Percentiles rank a stretch among this genome's conserved stretches.
Evolutionary conservation across 2,888 invertebrate genomes (phyloP).

Genomic region (Sinohyriopsis cumingii): DNA sequence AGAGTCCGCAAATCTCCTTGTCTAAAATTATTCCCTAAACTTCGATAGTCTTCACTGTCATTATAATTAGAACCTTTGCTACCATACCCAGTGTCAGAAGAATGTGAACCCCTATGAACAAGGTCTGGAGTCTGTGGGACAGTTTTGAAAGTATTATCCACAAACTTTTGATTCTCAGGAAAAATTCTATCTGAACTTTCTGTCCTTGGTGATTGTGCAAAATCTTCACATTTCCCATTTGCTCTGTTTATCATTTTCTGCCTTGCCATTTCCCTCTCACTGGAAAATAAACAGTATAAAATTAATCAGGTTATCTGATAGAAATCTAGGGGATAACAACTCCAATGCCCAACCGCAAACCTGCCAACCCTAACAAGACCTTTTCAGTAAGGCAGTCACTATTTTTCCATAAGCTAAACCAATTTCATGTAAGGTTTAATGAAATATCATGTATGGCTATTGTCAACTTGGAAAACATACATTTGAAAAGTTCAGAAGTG

Average conservation of each 20-base stretch:
- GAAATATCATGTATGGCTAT: too few species aligned
- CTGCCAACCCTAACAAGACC: too few species aligned
- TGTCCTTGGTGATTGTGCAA: too few species aligned
- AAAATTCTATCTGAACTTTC: slow-evolving; percentile 12
- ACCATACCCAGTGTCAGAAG: slow-evolving; percentile 34
- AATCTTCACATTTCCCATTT: neutral
- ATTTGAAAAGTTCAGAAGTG: too few species aligned
- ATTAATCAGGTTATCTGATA: neutral
- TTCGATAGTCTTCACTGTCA: slow-evolving; percentile 18
- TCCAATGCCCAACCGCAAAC: too few species aligned
- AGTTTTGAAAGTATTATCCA: slow-evolving; percentile 25
- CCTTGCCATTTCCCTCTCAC: slow-evolving; percentile 18
- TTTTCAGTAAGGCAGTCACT: too few species aligned
- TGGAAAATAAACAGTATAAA: slow-evolving; percentile 4
- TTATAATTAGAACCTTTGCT: slow-evolving; percentile 17
- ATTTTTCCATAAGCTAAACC: too few species aligned
- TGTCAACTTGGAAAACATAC: too few species aligned
- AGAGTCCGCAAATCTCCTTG: slow-evolving; percentile 26
- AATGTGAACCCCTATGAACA: slow-evolving; percentile 12
- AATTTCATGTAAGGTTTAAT: too few species aligned
- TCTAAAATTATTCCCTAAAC: slow-evolving; percentile 8
- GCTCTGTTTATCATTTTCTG: slow-evolving; percentile 6
- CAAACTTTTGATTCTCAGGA: slow-evolving; percentile 18
- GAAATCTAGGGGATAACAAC: neutral
- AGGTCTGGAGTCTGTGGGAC: slow-evolving; percentile 12